A percentile compares a stretch with the other conserved stretches of the same genome.
Evolutionary conservation across 53 echinoderm and acorn worm genomes (phyloP).

Genomic region (Paelopatides confundens): DNA sequence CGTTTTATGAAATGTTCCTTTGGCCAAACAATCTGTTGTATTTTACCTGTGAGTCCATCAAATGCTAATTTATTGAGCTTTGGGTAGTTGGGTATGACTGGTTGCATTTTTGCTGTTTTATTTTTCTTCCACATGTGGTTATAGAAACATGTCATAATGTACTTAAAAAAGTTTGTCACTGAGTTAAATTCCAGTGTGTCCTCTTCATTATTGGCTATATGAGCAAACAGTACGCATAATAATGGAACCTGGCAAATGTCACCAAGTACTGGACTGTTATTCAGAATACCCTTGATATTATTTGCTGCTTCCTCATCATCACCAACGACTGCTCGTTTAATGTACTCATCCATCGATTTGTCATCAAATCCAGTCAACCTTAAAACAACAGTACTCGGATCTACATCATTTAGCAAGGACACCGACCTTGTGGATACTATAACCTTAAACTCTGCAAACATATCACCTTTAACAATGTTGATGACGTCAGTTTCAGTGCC

Average conservation of each 20-base stretch:
- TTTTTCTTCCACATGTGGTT: not conserved
- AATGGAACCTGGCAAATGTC: not conserved
- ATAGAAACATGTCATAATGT: not conserved
- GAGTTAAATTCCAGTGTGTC: not conserved
- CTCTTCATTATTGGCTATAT: not conserved
- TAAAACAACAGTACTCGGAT: too few species aligned
- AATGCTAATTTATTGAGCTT: not conserved
- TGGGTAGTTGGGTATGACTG: not conserved
- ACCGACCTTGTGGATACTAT: too few species aligned
- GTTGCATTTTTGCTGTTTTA: not conserved
- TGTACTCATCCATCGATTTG: too few species aligned
- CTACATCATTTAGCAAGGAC: too few species aligned
- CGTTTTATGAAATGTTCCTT: not conserved
- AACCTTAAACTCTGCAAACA: too few species aligned
- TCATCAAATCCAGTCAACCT: too few species aligned
- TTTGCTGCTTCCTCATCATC: too few species aligned
- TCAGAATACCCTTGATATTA: too few species aligned
- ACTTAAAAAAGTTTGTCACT: not conserved
- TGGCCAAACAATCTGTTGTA: not conserved
- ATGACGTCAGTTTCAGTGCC: too few species aligned
- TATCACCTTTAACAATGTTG: too few species aligned
- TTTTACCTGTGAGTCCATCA: not conserved
- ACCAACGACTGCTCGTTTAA: too few species aligned
- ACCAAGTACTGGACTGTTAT: too few species aligned
- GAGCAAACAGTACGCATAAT: not conserved